Percentiles rank a stretch among this genome's conserved stretches.
phyloP scores from a whole-genome alignment of 92 coral and sea anemone genomes.

The Actinernus sp. region DNA sequence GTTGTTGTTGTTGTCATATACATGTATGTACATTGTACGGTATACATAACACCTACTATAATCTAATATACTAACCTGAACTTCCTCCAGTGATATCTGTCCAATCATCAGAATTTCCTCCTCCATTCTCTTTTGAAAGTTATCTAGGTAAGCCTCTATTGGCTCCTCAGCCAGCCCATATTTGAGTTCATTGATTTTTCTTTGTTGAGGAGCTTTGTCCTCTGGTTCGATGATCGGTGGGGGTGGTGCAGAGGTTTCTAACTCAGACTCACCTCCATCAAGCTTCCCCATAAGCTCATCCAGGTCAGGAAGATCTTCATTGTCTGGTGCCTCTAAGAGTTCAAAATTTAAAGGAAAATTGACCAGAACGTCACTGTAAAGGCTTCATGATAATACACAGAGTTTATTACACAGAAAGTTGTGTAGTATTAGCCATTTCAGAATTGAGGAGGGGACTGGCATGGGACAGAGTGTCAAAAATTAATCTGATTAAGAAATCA shows the following conservation, averaged over 20 bases:
- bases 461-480: no score
- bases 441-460: no score
- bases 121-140: conserved; percentile 93
- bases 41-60: no score
- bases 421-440: no score
- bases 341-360: no score
- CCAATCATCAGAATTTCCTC: conserved; percentile 98
- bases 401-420: no score
- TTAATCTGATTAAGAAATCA: no score
- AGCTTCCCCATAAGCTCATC: conserved; percentile 91
- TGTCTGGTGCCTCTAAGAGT: conserved; percentile 67
- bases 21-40: no score
- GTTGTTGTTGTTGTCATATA: no score
- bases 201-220: conserved; percentile 81
- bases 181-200: conserved; percentile 85
- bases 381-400: no score
- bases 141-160: conserved; percentile 79
- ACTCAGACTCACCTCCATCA: conserved; percentile 87
- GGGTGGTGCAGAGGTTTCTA: conserved; percentile 80
- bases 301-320: conserved; percentile 87
- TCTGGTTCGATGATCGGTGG: conserved; percentile 86
- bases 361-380: no score
- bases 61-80: conserved; percentile 85
- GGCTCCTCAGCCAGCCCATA: conserved; percentile 89
- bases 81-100: conserved; percentile 93